Evolutionary conservation across 2,797 vertebrate species (phyloP).

Genomic region (Zalophus californianus): DNA sequence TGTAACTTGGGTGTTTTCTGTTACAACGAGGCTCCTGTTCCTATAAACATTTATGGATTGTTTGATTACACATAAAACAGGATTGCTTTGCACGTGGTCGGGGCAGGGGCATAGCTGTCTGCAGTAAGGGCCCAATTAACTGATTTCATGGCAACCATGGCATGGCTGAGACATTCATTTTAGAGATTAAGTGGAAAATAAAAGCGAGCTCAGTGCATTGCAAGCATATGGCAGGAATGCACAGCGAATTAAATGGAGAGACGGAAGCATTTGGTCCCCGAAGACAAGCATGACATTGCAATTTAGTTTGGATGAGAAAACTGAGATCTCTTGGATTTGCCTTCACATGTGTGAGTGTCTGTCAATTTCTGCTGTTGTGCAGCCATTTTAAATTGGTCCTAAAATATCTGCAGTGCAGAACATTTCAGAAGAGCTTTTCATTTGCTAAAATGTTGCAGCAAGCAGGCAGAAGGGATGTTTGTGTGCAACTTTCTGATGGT

Average conservation of each 20-base stretch:
- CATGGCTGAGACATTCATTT: slow-evolving; percentile 17
- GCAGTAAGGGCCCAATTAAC: slow-evolving; percentile 45
- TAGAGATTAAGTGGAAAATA: slow-evolving; percentile 66
- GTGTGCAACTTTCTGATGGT: background rate
- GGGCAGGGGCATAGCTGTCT: slow-evolving; percentile 2
- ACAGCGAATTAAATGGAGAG: background rate
- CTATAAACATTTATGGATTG: background rate
- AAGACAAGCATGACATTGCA: slow-evolving; percentile 29
- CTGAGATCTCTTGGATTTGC: background rate
- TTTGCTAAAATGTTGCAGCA: slow-evolving; percentile 24
- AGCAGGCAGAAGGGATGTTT: background rate
- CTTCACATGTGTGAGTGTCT: rapidly evolving
- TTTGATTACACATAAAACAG: slow-evolving; percentile 11
- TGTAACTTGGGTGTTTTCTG: background rate
- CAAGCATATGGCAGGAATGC: background rate
- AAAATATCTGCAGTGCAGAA: slow-evolving; percentile 62
- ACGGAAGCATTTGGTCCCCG: background rate
- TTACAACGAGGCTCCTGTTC: background rate
- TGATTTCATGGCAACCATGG: background rate
- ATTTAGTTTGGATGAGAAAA: background rate
- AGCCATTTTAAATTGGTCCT: background rate
- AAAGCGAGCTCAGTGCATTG: background rate
- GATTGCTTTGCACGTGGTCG: rapidly evolving
- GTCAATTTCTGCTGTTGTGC: background rate
- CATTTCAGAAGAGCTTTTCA: slow-evolving; percentile 12